phyloP scores from a whole-genome alignment of 2,888 invertebrate genomes.

The Hetaerina titia region DNA sequence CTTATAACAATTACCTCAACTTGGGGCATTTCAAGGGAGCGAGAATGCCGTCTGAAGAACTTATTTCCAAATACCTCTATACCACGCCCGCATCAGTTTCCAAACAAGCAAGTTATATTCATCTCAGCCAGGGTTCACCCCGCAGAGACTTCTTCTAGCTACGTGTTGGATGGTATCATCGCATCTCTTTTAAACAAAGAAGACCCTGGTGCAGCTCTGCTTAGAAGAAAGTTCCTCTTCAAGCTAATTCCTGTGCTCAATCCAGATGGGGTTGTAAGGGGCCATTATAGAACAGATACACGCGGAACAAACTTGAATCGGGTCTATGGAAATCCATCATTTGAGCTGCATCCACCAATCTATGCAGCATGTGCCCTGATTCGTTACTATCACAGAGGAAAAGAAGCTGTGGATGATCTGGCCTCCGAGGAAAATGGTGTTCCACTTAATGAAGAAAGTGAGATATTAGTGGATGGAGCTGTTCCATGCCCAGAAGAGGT shows the following conservation, averaged over 20 bases:
- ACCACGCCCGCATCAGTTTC: constrained; percentile 87
- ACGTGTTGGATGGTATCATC: constrained; percentile 93
- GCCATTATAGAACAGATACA: constrained; percentile 92
- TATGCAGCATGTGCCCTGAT: constrained; percentile 88
- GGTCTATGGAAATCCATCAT: constrained; percentile 89
- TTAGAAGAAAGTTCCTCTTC: constrained; percentile 90
- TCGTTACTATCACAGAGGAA: constrained; percentile 84
- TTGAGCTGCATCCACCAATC: constrained; percentile 88
- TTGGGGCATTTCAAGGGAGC: constrained; percentile 85
- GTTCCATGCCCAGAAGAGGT: constrained; percentile 30
- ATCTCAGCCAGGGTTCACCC: constrained; percentile 94
- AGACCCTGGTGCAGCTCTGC: constrained; percentile 86
- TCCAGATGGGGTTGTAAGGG: constrained; percentile 93
- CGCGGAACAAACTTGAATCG: constrained; percentile 93
- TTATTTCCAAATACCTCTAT: constrained; percentile 85
- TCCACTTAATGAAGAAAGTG: not conserved
- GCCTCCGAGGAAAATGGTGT: not conserved
- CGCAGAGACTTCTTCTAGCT: constrained; percentile 94
- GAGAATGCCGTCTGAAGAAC: constrained; percentile 85
- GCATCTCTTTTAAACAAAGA: constrained; percentile 87
- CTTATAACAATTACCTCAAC: constrained; percentile 90
- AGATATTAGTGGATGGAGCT: constrained; percentile 39
- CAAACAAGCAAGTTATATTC: constrained; percentile 90
- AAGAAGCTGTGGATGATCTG: constrained; percentile 44
- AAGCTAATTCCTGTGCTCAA: constrained; percentile 94